phyloP scores from a whole-genome alignment of 2,888 invertebrate genomes.

The Apamea monoglypha region DNA sequence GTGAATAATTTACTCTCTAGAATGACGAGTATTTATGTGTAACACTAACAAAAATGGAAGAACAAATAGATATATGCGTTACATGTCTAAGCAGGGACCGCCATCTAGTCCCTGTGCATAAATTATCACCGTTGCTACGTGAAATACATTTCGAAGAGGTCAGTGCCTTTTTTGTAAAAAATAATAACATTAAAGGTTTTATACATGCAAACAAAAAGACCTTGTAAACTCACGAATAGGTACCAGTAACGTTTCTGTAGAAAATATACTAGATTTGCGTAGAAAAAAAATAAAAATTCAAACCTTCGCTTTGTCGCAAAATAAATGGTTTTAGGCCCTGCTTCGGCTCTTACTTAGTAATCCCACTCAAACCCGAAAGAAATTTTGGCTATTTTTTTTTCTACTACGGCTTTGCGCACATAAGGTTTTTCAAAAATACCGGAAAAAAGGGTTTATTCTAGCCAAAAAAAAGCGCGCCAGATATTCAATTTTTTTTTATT shows the following conservation, averaged over 20 bases:
- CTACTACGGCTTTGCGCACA: no score
- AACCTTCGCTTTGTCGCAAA: neutral
- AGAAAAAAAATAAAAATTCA: neutral
- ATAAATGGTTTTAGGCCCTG: neutral
- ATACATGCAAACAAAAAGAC: neutral
- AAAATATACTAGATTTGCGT: neutral
- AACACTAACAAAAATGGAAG: conserved; percentile 46
- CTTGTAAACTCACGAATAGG: neutral
- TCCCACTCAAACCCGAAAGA: no score
- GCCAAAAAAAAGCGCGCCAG: no score
- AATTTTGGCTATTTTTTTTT: no score
- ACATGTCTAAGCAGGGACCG: conserved; percentile 70
- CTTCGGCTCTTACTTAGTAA: no score
- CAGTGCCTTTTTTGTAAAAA: neutral
- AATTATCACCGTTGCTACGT: conserved; percentile 52
- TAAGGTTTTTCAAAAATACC: no score
- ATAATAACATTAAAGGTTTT: neutral
- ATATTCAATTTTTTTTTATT: no score
- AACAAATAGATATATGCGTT: conserved; percentile 60
- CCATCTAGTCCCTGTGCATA: conserved; percentile 49
- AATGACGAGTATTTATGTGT: neutral
- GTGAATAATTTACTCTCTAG: neutral
- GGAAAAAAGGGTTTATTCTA: no score
- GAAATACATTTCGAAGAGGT: conserved; percentile 59
- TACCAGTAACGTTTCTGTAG: neutral